These are phyloP conservation scores for Phthorimaea operculella DNA, from an alignment of 1,140 invertebrate species.

Conservation along the genomic window DNA sequence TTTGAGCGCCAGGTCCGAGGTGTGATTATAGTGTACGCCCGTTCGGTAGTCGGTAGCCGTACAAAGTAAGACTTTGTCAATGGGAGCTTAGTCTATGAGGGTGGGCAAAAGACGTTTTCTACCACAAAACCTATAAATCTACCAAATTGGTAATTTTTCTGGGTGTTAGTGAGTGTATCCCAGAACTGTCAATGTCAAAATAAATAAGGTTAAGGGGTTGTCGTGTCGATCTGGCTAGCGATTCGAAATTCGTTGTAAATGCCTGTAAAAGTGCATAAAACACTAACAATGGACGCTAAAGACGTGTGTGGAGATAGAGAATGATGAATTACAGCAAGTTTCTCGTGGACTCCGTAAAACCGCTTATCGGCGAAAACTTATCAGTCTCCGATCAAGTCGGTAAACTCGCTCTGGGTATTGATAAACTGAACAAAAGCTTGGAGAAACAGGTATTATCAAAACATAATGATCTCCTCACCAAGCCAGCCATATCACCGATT, in stretches of 20 bases:
- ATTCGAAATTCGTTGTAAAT: conserved; percentile 6
- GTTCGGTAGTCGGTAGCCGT: too few species aligned
- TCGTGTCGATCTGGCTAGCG: background rate
- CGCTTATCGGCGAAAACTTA: conserved; percentile 50
- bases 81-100: too few species aligned
- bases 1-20: too few species aligned
- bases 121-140: too few species aligned
- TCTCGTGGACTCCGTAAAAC: conserved; percentile 47
- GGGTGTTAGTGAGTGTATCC: too few species aligned
- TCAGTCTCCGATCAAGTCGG: conserved; percentile 80
- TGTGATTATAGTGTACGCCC: too few species aligned
- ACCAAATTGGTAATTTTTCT: too few species aligned
- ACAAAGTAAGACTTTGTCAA: too few species aligned
- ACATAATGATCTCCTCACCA: conserved; percentile 91
- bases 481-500: conserved; percentile 89
- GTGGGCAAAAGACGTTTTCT: too few species aligned
- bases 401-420: conserved; percentile 81
- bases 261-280: background rate
- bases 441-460: conserved; percentile 87
- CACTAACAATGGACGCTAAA: conserved; percentile 53
- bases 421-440: conserved; percentile 82
- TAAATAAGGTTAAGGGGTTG: background rate
- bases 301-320: conserved; percentile 65
- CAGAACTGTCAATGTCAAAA: conserved; percentile 9
- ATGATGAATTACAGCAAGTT: conserved; percentile 64